phyloP scores from a whole-genome alignment of 2,888 invertebrate species.

The Drosophila mulleri region DNA sequence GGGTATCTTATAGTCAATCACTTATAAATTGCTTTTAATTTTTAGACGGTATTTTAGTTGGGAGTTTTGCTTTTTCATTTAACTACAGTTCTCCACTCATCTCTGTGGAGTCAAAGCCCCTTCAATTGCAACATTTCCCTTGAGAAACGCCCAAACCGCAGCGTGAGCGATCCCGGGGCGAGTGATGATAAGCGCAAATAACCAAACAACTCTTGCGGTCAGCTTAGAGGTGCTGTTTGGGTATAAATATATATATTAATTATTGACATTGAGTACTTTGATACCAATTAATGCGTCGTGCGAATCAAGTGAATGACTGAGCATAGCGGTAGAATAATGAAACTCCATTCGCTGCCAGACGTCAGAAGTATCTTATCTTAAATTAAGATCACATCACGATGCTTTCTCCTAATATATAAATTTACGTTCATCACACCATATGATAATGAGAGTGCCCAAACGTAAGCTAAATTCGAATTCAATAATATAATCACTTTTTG shows the following conservation, averaged over 20 bases:
- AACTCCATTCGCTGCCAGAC: not conserved
- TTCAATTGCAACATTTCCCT: no score
- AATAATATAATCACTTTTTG: not conserved
- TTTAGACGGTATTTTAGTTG: conserved; percentile 46
- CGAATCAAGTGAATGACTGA: not conserved
- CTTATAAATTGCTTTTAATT: not conserved
- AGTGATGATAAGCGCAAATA: conserved; percentile 44
- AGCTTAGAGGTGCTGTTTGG: conserved; percentile 1
- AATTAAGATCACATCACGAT: not conserved
- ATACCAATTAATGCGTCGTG: conserved; percentile 2
- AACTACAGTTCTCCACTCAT: conserved; percentile 49
- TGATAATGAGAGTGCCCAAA: not conserved
- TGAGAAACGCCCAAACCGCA: conserved; percentile 1
- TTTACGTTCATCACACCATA: not conserved
- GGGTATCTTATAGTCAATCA: not conserved
- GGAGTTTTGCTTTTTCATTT: conserved; percentile 50
- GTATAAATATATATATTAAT: conserved; percentile 3
- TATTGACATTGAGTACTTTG: not conserved
- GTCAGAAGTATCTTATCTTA: not conserved
- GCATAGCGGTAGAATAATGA: not conserved
- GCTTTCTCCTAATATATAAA: not conserved
- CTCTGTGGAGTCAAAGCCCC: conserved; percentile 10
- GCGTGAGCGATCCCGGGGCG: conserved; percentile 35
- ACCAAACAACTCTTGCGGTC: conserved; percentile 43
- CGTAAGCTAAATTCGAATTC: not conserved